phyloP scores from a whole-genome alignment of 2,797 vertebrate species.

The Percopsis omiscomaycus region DNA sequence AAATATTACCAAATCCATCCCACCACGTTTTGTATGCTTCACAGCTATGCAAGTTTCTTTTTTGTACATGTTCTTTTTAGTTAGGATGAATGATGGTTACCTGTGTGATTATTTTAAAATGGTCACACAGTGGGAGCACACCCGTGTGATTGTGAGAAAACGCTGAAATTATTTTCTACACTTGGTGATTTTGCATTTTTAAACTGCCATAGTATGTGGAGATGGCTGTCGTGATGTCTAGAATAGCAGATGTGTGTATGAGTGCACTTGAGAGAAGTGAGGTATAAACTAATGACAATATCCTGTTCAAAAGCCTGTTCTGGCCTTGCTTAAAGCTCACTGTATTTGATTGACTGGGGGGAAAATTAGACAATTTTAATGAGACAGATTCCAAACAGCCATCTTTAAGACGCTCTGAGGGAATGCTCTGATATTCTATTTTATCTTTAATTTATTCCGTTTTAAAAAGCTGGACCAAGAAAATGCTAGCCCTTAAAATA shows the following conservation, averaged over 20 bases:
- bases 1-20: conserved; percentile 47
- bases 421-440: conserved; percentile 37
- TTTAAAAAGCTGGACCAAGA: conserved; percentile 36
- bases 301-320: conserved; percentile 13
- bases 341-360: conserved; percentile 50
- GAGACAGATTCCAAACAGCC: not conserved
- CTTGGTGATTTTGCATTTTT: conserved; percentile 55
- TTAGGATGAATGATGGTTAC: conserved; percentile 33
- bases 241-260: conserved; percentile 10
- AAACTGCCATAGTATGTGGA: conserved; percentile 62
- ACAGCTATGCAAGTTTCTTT: conserved; percentile 71
- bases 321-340: conserved; percentile 21
- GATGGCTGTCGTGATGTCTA: conserved; percentile 32
- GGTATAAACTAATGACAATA: conserved; percentile 31
- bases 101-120: conserved; percentile 33
- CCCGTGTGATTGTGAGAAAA: conserved; percentile 50
- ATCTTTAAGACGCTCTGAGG: too few relatives aligned
- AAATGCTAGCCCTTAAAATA: conserved; percentile 21
- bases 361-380: conserved; percentile 12
- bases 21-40: conserved; percentile 59
- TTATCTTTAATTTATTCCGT: conserved; percentile 57
- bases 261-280: conserved; percentile 35
- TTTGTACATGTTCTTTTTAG: conserved; percentile 39
- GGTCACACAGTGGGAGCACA: conserved; percentile 26
- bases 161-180: conserved; percentile 46